A percentile compares a stretch with the other conserved stretches of the same genome.
These are phyloP conservation scores for Thalassarche chlororhynchos DNA, from an alignment of 2,113 vertebrate species.

Conservation along the genomic window DNA sequence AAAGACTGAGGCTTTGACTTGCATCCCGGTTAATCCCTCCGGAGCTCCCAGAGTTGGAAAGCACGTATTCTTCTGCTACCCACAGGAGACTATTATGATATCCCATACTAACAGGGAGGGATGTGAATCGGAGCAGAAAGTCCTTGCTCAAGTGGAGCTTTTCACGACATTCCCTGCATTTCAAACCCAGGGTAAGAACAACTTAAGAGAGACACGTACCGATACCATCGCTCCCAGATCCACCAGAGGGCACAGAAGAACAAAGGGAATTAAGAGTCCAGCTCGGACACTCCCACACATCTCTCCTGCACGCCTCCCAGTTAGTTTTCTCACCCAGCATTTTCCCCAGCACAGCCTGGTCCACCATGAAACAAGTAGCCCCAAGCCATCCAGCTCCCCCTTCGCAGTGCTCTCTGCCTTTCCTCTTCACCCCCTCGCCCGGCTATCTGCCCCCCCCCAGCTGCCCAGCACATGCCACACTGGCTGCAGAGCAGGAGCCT, in stretches of 20 bases:
- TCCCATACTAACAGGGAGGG: background rate
- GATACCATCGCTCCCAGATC: background rate
- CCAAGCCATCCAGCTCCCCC: background rate
- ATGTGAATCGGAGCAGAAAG: background rate
- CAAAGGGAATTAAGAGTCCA: background rate
- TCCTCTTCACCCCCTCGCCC: background rate
- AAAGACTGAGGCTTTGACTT: constrained; percentile 2
- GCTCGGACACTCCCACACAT: background rate
- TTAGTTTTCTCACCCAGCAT: background rate
- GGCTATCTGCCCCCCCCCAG: background rate
- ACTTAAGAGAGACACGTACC: background rate
- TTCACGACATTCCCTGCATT: background rate
- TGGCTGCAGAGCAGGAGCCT: background rate
- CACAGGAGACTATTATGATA: background rate
- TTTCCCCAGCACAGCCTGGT: background rate
- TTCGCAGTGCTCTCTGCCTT: background rate
- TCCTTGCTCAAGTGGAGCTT: background rate
- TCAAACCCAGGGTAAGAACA: background rate
- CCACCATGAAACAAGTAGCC: background rate
- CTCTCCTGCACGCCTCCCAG: accelerated
- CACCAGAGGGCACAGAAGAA: constrained; percentile 74
- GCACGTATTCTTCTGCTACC: background rate
- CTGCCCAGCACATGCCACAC: background rate
- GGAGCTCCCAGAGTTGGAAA: background rate
- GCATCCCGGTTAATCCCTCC: background rate